phyloP scores from a whole-genome alignment of 2,113 vertebrate species.

The Rattus norvegicus region GRCr8 NC_086020.1:74158501-74159000 shows the following conservation, averaged over 20 bases:
- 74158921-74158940: background rate
- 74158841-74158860: background rate
- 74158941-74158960: background rate
- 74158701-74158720: background rate
- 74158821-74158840: background rate
- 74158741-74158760: background rate
- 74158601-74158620: background rate
- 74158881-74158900: background rate
- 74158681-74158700: background rate
- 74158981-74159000: background rate
- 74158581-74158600: background rate
- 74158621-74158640: accelerated
- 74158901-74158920: background rate
- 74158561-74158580: background rate
- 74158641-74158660: background rate
- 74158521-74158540: no score
- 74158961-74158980: background rate
- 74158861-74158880: background rate
- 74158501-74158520: background rate
- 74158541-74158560: background rate
- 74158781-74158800: background rate
- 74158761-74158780: no score
- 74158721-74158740: background rate
- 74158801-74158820: background rate
- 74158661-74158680: background rate